Base-by-base conservation (phyloP, 2,113 vertebrate genomes). In the Scomber japonicus region DNA sequence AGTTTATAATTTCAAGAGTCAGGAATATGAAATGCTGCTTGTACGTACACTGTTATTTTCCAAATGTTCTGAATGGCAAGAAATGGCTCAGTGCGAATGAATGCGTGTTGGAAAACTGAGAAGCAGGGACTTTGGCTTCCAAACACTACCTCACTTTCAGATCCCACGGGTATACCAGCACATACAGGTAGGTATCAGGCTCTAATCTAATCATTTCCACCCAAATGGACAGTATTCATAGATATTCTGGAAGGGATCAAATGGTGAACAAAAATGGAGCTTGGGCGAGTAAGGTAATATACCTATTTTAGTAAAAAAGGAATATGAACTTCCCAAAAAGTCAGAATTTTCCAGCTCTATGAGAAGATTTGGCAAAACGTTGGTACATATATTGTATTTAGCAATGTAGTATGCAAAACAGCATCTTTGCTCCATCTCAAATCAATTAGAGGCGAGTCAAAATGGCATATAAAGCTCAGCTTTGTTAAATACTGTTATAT, bases 181-280 rank as follows among this genome's bases (percentile, higher is more conserved):
- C 69, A 85, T 35, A 51, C 55, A 78, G 69, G 70, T 79, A 79
- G 76, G 55, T 83, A 82, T 85, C 73, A 62, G 71, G 63, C 73
- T 83, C 21, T 66, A 81, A 89, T 83, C 62, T 85, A 80, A 72
- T 74, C 45, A 80, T 81, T 90, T 90, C 69, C 79, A 88, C 71
- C 35, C 63, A 44, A 68, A 78, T 79, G 60, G 74, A 71, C 81
- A 19, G 76, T 70, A 65, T 78, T 87, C 50, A 74, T n/a, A 27
- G 17, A 71, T 75, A 53, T 78, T 75, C 62, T 56, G 49, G 48
- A 45, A 77, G 44, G 27, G 31, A 82, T 61, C 53, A 68, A 71
- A 54, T 2, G 31, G 21, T 67, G 44, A 50, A 54, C 17, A 53
- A 31, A 54, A 15, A 5, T 64, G 40, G 1, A 27, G 44, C 10